A percentile compares a stretch with the other conserved stretches of the same genome.
Evolutionary conservation across 2,888 invertebrate species (phyloP).

Genomic region (Scaptomyza tumidula): DNA sequence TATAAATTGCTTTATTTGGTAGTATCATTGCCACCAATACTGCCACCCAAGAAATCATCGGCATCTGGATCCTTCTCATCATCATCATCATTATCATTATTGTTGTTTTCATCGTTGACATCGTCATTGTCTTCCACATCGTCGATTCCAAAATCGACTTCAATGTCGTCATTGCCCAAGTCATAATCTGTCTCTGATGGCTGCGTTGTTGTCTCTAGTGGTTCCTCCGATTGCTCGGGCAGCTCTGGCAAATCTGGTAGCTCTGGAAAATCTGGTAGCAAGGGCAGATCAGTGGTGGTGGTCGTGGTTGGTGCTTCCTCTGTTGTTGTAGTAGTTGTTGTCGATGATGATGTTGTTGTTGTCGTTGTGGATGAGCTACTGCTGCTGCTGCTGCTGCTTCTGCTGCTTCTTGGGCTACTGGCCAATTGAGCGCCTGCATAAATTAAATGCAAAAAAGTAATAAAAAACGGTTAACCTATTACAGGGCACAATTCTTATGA

Average conservation of each 20-base stretch:
- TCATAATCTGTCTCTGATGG: too few relatives aligned
- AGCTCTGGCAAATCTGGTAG: neutral
- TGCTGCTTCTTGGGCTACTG: neutral
- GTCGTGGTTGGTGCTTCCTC: constrained; percentile 2
- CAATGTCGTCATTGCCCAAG: constrained; percentile 2
- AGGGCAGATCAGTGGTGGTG: constrained; percentile 10
- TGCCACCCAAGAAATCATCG: neutral
- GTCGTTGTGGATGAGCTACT: neutral
- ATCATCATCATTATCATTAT: neutral
- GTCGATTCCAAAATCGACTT: neutral
- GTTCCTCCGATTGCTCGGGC: neutral
- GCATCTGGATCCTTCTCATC: constrained; percentile 1
- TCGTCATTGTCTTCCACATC: constrained; percentile 4
- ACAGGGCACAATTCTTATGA: too few relatives aligned
- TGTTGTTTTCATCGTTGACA: neutral
- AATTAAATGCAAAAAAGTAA: neutral
- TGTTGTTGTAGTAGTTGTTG: constrained; percentile 19
- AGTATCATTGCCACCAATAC: constrained; percentile 35
- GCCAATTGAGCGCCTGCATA: constrained; percentile 7
- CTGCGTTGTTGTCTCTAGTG: neutral
- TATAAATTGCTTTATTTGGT: neutral
- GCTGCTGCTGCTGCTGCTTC: too few relatives aligned
- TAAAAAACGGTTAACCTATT: too few relatives aligned
- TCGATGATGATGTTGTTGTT: neutral
- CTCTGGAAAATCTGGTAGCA: neutral